Evolutionary conservation across 2,888 invertebrate genomes (phyloP), one percentile per base, ranked within the genome.

Genomic region (Platycheirus rosarum): DNA sequence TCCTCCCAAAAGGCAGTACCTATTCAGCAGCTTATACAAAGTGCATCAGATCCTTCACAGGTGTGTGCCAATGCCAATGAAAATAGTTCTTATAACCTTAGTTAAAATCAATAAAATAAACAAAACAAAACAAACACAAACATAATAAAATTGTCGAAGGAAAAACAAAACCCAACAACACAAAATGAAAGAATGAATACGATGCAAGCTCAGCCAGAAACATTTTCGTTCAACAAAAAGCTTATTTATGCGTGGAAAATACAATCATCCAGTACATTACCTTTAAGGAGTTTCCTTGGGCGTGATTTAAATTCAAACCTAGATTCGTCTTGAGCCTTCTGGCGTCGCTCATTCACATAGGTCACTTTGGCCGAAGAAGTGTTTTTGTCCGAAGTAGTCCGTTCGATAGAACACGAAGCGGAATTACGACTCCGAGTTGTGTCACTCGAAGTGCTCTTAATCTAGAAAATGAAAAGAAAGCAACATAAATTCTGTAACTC

Each of bases 401-500:
- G 89, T 75, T 90, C 90, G 60, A 90, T 90, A 11, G 90, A 90
- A 68, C 90, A 89, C 57, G 89, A 88, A 23, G 89, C 89, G 1
- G 90, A 91, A 48, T 90, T 90, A 49, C 90, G 90, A 71, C 90
- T 90, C 37, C 90, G 88, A 2, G 90, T 90, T 20, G 90, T 90
- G 57, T 90, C 90, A n/a, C 90, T 90, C 32, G 91, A 90, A 55
- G 89, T 87, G 84, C 89, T 90, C 84, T 90, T 90, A 57, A 90
- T 89, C 89, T 90, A 69, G 18, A 77, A 69, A 51, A n/a, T 1
- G 66, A 51, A n/a, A 13, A 35, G 13, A 1, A n/a, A n/a, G 1
- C 13, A 71, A 44, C 29, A 66, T 23, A 46, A 55, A 46, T n/a
- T n/a, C n/a, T n/a, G n/a, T 11, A 51, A 23, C 8, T 23, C 13